Evolutionary conservation across 2,113 vertebrate genomes (phyloP).

Genomic region (Pteronura brasiliensis): DNA sequence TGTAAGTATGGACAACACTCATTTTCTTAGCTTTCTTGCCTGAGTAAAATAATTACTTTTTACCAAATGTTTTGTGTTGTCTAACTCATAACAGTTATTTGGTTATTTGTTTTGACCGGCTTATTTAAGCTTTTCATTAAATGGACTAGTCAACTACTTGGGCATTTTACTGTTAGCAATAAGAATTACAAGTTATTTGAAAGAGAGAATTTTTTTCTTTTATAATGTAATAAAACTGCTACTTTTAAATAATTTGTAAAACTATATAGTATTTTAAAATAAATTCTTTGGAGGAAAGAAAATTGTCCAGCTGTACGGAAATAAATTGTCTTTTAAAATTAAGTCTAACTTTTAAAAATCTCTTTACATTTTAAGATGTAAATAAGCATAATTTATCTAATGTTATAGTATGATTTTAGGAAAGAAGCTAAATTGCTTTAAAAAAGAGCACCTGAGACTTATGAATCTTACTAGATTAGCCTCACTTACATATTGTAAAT

Average conservation of each 20-base stretch:
- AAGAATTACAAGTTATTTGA: background rate
- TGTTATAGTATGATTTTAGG: background rate
- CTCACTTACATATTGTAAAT: background rate
- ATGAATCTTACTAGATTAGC: background rate
- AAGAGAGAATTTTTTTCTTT: background rate
- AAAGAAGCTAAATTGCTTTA: slow-evolving; percentile 1
- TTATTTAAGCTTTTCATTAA: slow-evolving; percentile 16
- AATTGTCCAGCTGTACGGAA: background rate
- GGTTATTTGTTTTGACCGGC: slow-evolving; percentile 4
- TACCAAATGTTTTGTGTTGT: background rate
- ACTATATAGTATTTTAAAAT: background rate
- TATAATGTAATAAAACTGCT: slow-evolving; percentile 19
- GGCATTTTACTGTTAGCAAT: slow-evolving; percentile 13
- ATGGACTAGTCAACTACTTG: background rate
- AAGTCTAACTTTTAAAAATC: background rate
- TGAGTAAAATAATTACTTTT: slow-evolving; percentile 36
- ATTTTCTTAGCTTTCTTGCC: background rate
- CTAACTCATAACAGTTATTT: background rate
- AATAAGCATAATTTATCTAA: background rate
- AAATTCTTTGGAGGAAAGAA: background rate
- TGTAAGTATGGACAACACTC: slow-evolving; percentile 86
- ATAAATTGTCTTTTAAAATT: slow-evolving; percentile 30
- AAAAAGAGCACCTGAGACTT: background rate
- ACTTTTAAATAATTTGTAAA: slow-evolving; percentile 15
- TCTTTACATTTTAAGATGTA: background rate